Base-by-base conservation (phyloP, 64 coral and sea anemone species). In the Anthopleura sola region DNA sequence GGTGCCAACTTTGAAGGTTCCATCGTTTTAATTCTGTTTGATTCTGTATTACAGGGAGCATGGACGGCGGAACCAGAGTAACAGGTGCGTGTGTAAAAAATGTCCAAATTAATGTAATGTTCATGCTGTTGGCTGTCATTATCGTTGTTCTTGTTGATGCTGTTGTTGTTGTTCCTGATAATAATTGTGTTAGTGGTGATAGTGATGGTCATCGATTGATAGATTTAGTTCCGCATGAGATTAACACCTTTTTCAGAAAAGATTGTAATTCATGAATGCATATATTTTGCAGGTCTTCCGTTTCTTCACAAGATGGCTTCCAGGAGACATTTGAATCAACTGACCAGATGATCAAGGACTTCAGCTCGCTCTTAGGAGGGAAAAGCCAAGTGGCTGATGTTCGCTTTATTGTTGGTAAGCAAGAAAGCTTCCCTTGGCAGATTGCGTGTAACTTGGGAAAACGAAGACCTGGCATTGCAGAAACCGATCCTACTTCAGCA, bases 341-440 rank as follows among this genome's bases (percentile, higher is more conserved):
- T 4, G 44, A 83, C 1, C 49, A 83, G n/a, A 49, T 54, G 47
- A 12, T 49, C 49, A 83, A 83, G 29, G 48, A 83, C 47, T 83
- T 83, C 49, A 83, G 49, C 19, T 49, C 44, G 58, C 44, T 83
- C 6, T 44, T 83, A 49, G 82, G 31, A 24, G 47, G 16, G 12
- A 49, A 83, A 83, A 83, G 32, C 36, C 82, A 83, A 24, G 28
- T 56, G 21, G 82, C 49, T 29, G 82, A 83, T 57, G 82, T 83
- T 83, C 49, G 48, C 12, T 83, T 83, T 13, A 31, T 83, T 10
- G 82, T 83, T 28, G 82, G 82, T 83, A 38, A 83, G 28, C 28
- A 71, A 32, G n/a, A 34, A 11, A 71, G 34, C 66, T 12, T 2
- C 7, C 9, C 40, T 44, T 44, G 40, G 40, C 9, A 44, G 40